Evolutionary conservation across 92 coral and sea anemone genomes (phyloP), one percentile per base, ranked within the genome.

Genomic region (Porites evermanni): DNA sequence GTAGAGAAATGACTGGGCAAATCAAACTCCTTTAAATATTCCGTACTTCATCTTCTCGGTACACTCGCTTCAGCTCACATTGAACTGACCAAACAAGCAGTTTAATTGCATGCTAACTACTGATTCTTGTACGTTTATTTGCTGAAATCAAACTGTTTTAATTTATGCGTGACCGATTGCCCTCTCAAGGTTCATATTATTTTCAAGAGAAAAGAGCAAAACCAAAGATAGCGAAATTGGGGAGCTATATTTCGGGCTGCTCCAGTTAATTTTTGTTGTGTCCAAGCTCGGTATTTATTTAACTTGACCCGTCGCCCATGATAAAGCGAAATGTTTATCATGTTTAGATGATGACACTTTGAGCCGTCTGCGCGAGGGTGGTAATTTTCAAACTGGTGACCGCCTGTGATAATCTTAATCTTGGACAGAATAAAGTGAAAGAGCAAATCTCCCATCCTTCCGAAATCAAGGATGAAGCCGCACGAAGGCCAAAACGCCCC

Each of bases 271-370:
- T 23, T 79, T 79, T 72, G 64, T 79, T 59, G 61, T 59, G 11
- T 66, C 38, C 73, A 65, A 64, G 72, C 19, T 79, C 47, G 74
- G 50, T 64, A 64, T 78, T 53, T 18, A 38, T n/a, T 38, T 44
- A 58, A 44, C 71, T 17, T 64, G 82, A 78, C 82, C 82, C 44
- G 29, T 67, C 50, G 82, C 64, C 63, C 73, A 38, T 38, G 21
- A 32, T 13, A n/a, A 44, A 64, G 24, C 23, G 19, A 70, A 17
- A 29, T 80, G 64, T 29, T 80, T 80, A 56, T 18, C 77, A 80
- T 81, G 59, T 56, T 81, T 81, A 17, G 64, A 14, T 14, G 53
- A 6, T 70, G 76, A 75, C 18, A 9, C 59, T 79, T 18, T 53
- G 2, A 20, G 66, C 52, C 65, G 84, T 26, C 65, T 80, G 47